Evolutionary conservation across 1,140 invertebrate species (phyloP).

Genomic region (Halesus radiatus): DNA sequence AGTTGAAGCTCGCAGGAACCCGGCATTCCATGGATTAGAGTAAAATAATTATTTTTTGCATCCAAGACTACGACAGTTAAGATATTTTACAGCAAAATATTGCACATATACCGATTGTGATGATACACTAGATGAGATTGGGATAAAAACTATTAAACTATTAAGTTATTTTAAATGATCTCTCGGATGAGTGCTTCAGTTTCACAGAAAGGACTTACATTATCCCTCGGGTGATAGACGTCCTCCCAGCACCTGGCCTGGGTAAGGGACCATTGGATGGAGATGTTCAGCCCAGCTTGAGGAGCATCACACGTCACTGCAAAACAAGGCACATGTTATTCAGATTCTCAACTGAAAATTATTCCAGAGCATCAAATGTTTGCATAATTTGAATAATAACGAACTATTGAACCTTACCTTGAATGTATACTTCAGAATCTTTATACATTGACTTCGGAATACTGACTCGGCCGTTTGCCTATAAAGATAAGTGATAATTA

Average conservation of each 20-base stretch:
- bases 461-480: constrained; percentile 56
- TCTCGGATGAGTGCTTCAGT: too few species aligned
- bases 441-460: constrained; percentile 64
- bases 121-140: too few species aligned
- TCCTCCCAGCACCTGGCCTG: constrained; percentile 52
- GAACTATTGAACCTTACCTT: constrained; percentile 58
- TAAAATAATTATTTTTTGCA: too few species aligned
- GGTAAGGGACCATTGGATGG: constrained; percentile 52
- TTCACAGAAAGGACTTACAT: too few species aligned
- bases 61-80: too few species aligned
- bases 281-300: constrained; percentile 47
- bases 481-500: constrained; percentile 48
- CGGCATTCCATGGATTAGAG: too few species aligned
- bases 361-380: not conserved
- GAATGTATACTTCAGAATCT: constrained; percentile 63
- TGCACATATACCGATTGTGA: too few species aligned
- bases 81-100: too few species aligned
- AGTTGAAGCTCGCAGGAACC: too few species aligned
- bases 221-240: constrained; percentile 36
- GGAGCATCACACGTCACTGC: constrained; percentile 52
- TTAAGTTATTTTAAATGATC: too few species aligned
- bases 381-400: too few species aligned
- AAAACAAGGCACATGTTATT: constrained; percentile 35
- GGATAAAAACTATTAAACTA: too few species aligned
- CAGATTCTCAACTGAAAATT: not conserved